Evolutionary conservation across 2,113 vertebrate genomes (phyloP).

Genomic region (Pipra filicauda): DNA sequence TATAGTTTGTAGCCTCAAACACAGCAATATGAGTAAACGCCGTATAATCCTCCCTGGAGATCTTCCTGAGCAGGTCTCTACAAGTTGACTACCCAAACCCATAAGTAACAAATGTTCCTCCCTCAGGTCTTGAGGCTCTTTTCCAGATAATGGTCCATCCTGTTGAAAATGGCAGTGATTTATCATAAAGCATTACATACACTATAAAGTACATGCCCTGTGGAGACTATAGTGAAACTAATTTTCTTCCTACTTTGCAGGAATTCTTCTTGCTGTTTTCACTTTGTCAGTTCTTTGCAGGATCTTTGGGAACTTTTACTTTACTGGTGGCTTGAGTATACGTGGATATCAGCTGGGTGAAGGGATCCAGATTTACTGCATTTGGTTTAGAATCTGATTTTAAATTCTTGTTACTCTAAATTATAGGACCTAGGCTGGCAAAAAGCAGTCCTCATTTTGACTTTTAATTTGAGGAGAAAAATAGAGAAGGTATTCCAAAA

Average conservation of each 20-base stretch:
- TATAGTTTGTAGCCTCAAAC: background rate
- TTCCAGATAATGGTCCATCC: background rate
- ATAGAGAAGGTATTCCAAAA: background rate
- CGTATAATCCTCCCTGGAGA: background rate
- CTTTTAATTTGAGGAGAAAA: background rate
- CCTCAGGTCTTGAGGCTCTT: background rate
- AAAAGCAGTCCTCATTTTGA: background rate
- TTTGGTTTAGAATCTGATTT: background rate
- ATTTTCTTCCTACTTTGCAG: background rate
- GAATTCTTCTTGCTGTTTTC: background rate
- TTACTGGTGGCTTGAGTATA: background rate
- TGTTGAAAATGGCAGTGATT: background rate
- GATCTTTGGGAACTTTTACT: background rate
- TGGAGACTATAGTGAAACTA: background rate
- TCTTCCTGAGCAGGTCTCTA: background rate
- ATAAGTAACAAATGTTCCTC: background rate
- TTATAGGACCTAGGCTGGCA: background rate
- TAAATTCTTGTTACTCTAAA: background rate
- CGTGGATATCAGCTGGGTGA: background rate
- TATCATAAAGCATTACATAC: background rate
- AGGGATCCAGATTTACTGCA: background rate
- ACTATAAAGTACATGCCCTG: background rate
- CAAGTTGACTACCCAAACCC: background rate
- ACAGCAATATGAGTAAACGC: background rate
- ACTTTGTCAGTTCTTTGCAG: background rate